Evolutionary conservation across 2,797 vertebrate genomes (phyloP).

Genomic region (Pogoniulus pusillus): DNA sequence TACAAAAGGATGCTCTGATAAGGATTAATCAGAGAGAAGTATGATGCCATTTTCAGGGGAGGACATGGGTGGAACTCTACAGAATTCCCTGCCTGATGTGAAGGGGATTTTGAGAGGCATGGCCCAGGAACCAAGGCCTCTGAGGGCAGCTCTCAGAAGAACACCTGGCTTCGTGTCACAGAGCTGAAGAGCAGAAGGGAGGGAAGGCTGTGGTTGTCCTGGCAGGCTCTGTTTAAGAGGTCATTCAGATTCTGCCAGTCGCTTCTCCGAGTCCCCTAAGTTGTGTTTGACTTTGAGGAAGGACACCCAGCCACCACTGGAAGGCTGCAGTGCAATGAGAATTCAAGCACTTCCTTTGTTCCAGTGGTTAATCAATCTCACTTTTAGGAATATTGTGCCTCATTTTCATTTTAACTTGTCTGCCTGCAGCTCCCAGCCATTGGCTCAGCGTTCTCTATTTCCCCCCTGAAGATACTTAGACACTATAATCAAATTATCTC

Average conservation of each 20-base stretch:
- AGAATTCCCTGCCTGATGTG: not conserved
- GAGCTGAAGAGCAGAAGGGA: not conserved
- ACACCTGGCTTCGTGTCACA: not conserved
- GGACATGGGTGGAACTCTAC: not conserved
- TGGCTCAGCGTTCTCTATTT: slow-evolving; percentile 44
- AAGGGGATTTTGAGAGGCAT: not conserved
- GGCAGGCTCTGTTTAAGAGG: not conserved
- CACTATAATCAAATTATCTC: slow-evolving; percentile 52
- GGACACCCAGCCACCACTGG: slow-evolving; percentile 8
- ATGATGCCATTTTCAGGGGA: not conserved
- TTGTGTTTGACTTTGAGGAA: slow-evolving; percentile 58
- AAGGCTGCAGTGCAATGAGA: not conserved
- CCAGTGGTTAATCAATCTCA: slow-evolving; percentile 60
- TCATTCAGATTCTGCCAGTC: not conserved
- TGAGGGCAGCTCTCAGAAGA: not conserved
- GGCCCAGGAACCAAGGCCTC: not conserved
- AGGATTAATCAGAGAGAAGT: not conserved
- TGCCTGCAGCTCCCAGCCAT: slow-evolving; percentile 30
- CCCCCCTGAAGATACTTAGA: slow-evolving; percentile 58
- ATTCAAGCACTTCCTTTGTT: slow-evolving; percentile 51
- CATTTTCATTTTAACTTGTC: slow-evolving; percentile 62
- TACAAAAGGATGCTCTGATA: not conserved
- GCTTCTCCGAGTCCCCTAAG: not conserved
- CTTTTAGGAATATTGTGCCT: slow-evolving; percentile 54
- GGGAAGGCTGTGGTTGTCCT: not conserved